Conservation (phyloP, 1,140 invertebrate species). For the Oppia nitens region DNA sequence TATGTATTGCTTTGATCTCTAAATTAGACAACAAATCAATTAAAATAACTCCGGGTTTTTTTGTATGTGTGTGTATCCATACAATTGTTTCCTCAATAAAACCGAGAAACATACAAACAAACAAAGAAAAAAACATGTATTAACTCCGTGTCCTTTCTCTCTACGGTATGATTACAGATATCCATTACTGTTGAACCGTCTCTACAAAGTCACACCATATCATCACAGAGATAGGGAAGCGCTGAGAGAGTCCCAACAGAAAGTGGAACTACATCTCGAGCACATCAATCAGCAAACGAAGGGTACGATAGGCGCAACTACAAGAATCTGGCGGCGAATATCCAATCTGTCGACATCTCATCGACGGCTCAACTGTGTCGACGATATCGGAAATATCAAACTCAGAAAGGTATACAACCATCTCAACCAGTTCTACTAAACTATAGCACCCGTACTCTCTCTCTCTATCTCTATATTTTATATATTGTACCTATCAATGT, state of each 20-base stretch:
- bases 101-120: too few species aligned
- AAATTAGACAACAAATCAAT: too few species aligned
- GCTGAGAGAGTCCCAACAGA: conserved; percentile 65
- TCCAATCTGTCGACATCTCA: conserved; percentile 47
- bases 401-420: conserved; percentile 52
- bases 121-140: conserved; percentile 1
- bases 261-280: conserved; percentile 78
- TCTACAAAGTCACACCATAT: conserved; percentile 73
- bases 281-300: conserved; percentile 84
- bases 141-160: conserved; percentile 57
- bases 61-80: too few species aligned
- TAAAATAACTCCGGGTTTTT: too few species aligned
- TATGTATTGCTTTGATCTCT: too few species aligned
- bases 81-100: too few species aligned
- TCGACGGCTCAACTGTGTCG: conserved; percentile 49
- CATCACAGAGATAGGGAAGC: conserved; percentile 50
- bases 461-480: too few species aligned
- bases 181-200: conserved; percentile 67
- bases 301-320: conserved; percentile 52
- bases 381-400: conserved; percentile 70
- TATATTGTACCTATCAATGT: too few species aligned
- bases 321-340: conserved; percentile 66
- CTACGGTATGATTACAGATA: conserved; percentile 82
- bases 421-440: too few species aligned
- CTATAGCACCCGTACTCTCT: too few species aligned